A percentile compares a stretch with the other conserved stretches of the same genome.
phyloP scores from a whole-genome alignment of 2,888 invertebrate species.

The Xylota segnis region DNA sequence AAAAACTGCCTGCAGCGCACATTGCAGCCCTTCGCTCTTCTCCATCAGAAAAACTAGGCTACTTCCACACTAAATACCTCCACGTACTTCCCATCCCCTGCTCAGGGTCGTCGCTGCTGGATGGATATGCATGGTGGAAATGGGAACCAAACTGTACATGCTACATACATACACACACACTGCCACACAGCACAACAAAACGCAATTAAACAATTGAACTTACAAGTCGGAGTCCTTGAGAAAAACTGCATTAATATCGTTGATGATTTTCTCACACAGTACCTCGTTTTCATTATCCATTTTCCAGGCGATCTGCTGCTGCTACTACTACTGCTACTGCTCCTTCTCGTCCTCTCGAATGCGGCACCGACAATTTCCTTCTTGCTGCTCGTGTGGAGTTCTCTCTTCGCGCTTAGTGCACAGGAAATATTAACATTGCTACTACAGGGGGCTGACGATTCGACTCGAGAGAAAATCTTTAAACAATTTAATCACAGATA shows the following conservation, averaged over 20 bases:
- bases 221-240: slow-evolving; percentile 91
- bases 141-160: slow-evolving; percentile 31
- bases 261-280: slow-evolving; percentile 92
- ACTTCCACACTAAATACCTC: slow-evolving; percentile 24
- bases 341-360: not conserved
- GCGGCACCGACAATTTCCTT: slow-evolving; percentile 10
- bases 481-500: slow-evolving; percentile 29
- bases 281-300: slow-evolving; percentile 88
- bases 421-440: slow-evolving; percentile 21
- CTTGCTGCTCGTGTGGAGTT: slow-evolving; percentile 14
- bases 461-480: slow-evolving; percentile 6
- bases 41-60: slow-evolving; percentile 52
- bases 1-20: slow-evolving; percentile 21
- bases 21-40: slow-evolving; percentile 10
- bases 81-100: not conserved
- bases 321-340: not conserved
- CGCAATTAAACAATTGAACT: slow-evolving; percentile 84
- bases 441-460: not conserved
- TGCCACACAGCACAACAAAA: slow-evolving; percentile 44
- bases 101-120: slow-evolving; percentile 2
- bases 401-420: slow-evolving; percentile 33
- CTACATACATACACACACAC: slow-evolving; percentile 2
- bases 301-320: slow-evolving; percentile 15
- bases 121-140: slow-evolving; percentile 18
- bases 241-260: slow-evolving; percentile 90